Percentiles rank a stretch among this genome's conserved stretches.
Conservation (phyloP, 2,797 vertebrate species). For the Anomalospiza imberbis region DNA sequence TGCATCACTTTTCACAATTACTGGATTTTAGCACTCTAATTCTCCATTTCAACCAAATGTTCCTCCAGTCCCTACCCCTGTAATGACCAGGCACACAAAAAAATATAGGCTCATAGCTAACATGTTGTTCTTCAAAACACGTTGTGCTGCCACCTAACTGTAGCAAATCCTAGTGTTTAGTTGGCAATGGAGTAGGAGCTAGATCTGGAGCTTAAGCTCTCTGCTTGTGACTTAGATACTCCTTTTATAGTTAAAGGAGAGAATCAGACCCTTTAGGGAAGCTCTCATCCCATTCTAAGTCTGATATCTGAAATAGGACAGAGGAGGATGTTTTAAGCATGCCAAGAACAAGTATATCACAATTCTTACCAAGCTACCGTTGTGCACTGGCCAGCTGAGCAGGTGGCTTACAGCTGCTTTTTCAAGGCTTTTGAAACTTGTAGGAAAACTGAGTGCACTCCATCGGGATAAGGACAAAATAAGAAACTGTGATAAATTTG, state of each 20-base stretch:
- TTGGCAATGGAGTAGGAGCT: fast-evolving
- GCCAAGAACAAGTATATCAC: background rate
- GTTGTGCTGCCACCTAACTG: background rate
- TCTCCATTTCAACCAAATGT: background rate
- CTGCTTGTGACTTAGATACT: background rate
- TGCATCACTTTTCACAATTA: background rate
- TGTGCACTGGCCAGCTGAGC: background rate
- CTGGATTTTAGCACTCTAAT: background rate
- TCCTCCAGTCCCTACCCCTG: background rate
- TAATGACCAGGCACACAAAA: background rate
- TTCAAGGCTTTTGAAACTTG: background rate
- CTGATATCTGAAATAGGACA: background rate
- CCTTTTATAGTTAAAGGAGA: background rate
- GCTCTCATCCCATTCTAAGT: background rate
- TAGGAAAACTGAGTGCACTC: background rate
- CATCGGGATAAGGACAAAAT: background rate
- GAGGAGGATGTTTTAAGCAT: background rate
- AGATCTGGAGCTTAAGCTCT: background rate
- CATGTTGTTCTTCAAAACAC: background rate
- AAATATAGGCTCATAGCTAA: background rate
- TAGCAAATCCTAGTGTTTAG: background rate
- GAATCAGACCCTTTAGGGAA: background rate
- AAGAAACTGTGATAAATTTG: background rate
- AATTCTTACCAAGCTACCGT: background rate
- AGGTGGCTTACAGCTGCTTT: background rate